Percentiles rank a stretch among this genome's conserved stretches.
Evolutionary conservation across 1,140 invertebrate genomes (phyloP).

Genomic region (Mya arenaria): DNA sequence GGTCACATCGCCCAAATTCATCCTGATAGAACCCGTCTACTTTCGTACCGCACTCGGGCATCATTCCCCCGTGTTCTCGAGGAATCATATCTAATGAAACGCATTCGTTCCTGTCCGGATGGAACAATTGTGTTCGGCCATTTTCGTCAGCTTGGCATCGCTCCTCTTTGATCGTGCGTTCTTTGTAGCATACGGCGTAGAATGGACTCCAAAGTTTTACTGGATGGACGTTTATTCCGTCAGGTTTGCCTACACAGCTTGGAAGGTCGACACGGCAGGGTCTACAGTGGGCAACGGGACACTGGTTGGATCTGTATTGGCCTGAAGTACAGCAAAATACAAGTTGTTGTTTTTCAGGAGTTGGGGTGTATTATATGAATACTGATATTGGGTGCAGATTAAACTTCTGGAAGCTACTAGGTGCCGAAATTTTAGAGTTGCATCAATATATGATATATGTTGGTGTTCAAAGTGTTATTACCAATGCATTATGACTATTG

Average conservation of each 20-base stretch:
- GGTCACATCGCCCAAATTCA: slow-evolving; percentile 38
- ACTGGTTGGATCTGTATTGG: slow-evolving; percentile 36
- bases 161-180: slow-evolving; percentile 43
- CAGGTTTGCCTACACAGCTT: slow-evolving; percentile 53
- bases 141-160: slow-evolving; percentile 23
- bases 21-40: slow-evolving; percentile 48
- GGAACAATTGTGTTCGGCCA: slow-evolving; percentile 24
- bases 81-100: slow-evolving; percentile 45
- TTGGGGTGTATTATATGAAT: no score
- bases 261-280: slow-evolving; percentile 49
- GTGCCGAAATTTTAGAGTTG: no score
- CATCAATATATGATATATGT: no score
- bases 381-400: no score
- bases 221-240: slow-evolving; percentile 47
- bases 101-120: slow-evolving; percentile 32
- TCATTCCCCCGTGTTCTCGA: slow-evolving; percentile 39
- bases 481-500: no score
- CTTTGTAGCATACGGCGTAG: slow-evolving; percentile 52
- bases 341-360: no score
- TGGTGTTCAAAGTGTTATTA: no score
- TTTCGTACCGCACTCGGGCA: slow-evolving; percentile 38
- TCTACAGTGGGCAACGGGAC: slow-evolving; percentile 40
- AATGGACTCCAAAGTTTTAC: slow-evolving; percentile 50
- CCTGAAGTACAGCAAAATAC: no score
- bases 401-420: no score